Evolutionary conservation across 2,888 invertebrate species (phyloP), one percentile per base, ranked within the genome.

Genomic region (Drosophila merina): DNA sequence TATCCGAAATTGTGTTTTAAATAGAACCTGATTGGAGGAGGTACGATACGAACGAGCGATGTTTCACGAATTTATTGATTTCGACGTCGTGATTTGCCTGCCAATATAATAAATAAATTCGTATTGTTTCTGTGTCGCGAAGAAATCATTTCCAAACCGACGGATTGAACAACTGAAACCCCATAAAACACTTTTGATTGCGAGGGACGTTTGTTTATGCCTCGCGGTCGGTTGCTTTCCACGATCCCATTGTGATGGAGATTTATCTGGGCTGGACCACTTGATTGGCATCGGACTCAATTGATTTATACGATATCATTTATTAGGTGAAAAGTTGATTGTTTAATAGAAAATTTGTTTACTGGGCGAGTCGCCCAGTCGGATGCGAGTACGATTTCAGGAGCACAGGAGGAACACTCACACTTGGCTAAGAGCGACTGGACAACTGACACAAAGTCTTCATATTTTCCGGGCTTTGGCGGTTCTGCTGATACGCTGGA

Each of bases 211-310:
- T 49, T 69, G 62, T 62, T 69, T 66, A 66, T 52, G 33, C 66
- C 12, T 14, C 54, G 47, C 25, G 49, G 28, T 42, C 25, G 49
- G 28, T 42, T 33, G 26, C 42, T 4, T 42, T 63, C 47, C 26
- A 50, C 69, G 64, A 14, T 3, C 30, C 60, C 47, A 60, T 83
- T 74, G 67, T 57, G 54, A 58, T 50, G 55, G 72, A 81, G 81
- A 79, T 84, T 77, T 82, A 82, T 84, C 76, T 71, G 62, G 60
- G 71, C 79, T 81, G 81, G 74, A 52, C 72, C 76, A 86, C 66
- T 84, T 88, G 84, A 88, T 84, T 88, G 88, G 82, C 88, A 79
- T 77, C 68, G 67, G 63, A 81, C 76, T 86, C 82, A 88, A 88
- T 84, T 84, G 84, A 84, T 86, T 84, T 88, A 84, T 84, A 68